Percentiles rank a stretch among this genome's conserved stretches.
Evolutionary conservation across 2,888 invertebrate genomes (phyloP).

Genomic region (Acrobasis consociella): DNA sequence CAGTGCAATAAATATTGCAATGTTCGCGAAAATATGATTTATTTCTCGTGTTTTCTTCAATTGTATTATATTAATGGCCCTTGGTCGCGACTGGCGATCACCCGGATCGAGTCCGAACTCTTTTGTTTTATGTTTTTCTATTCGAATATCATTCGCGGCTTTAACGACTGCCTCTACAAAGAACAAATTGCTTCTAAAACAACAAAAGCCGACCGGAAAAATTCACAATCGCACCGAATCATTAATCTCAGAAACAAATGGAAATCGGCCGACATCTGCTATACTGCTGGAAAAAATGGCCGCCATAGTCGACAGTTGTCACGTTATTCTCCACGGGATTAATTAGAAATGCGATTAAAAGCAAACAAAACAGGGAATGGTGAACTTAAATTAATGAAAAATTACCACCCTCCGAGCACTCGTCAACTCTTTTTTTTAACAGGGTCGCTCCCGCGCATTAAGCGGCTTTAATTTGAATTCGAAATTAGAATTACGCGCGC

Average conservation of each 20-base stretch:
- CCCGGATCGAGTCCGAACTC: conserved; percentile 38
- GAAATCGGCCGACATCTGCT: conserved; percentile 83
- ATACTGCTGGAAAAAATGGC: conserved; percentile 78
- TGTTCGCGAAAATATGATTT: conserved; percentile 11
- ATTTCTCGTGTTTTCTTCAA: conserved; percentile 21
- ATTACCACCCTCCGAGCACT: conserved; percentile 82
- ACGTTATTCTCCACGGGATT: conserved; percentile 83
- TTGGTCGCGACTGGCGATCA: conserved; percentile 16
- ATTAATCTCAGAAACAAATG: conserved; percentile 83
- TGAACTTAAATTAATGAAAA: conserved; percentile 84
- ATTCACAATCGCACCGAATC: conserved; percentile 82
- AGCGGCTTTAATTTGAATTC: conserved; percentile 84
- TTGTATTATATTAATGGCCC: conserved; percentile 27
- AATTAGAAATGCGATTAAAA: conserved; percentile 84
- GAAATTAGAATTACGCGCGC: conserved; percentile 83
- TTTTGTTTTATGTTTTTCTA: conserved; percentile 60
- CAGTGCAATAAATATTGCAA: conserved; percentile 8
- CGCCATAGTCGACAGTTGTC: conserved; percentile 82
- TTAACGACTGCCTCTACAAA: conserved; percentile 79
- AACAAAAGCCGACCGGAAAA: conserved; percentile 83
- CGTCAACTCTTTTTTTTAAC: conserved; percentile 82
- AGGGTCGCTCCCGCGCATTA: conserved; percentile 82
- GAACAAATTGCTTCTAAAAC: conserved; percentile 83
- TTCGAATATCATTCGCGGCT: conserved; percentile 77
- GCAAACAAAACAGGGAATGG: conserved; percentile 83